Base-by-base conservation (phyloP, 2,113 vertebrate genomes). In the Ctenomys sociabilis region DNA sequence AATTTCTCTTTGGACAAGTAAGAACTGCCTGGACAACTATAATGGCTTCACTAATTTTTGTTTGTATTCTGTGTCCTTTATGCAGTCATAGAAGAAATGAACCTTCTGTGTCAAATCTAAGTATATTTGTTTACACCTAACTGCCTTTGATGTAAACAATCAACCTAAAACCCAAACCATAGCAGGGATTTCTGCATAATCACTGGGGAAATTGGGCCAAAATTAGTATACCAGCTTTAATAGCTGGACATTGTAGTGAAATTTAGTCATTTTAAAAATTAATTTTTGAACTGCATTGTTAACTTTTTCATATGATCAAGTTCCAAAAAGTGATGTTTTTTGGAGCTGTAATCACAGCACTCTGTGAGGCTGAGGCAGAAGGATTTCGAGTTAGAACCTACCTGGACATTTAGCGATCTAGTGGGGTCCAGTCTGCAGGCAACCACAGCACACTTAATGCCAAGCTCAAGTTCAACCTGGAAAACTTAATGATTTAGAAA, bases 11-110 rank as follows among this genome's bases (percentile, higher is more conserved):
- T 97, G 99, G 99, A 97, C 99, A 98, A 43, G 99, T 99, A 22
- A 99, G 99, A 97, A 99, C 99, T 75, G 99, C 99, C 98, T 99
- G 99, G 11, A 99, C 99, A 0, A 99, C 99, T 40, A 99, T 99
- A 6, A 99, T 99, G 83, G 99, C 99, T 83, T 99, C 99, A 49
- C 99, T 99, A 96, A 99, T 99, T 97, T 98, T 99, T 5, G 99
- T 99, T 91, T 99, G 99, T 89, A 98, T 97, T 99, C 99, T n/a
- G 99, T 97, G 82, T 98, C 99, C 99, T 94, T 99, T 99, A 97
- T 99, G 99, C 98, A 99, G 98, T 97, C 99, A 98, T 7, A 99
- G 99, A 37, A 99, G 98, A 77, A 99, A 92, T 70, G 43, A 30
- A 81, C 94, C 78, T 97, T 52, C 43, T 91, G 28, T 64, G 89